Base-by-base conservation (phyloP, 35 echinoderm and acorn worm species). In the Eucidaris tribuloides region DNA sequence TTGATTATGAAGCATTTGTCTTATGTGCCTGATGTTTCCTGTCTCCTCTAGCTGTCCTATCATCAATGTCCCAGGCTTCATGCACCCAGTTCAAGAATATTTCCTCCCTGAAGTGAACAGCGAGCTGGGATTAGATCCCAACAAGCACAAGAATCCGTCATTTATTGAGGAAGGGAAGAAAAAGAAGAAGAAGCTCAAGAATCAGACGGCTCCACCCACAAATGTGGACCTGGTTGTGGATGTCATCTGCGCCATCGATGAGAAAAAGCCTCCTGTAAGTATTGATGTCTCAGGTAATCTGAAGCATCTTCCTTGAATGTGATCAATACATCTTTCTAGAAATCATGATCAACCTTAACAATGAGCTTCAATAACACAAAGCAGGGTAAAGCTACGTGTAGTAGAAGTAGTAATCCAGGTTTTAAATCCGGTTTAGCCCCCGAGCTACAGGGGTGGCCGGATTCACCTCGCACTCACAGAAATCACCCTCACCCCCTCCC, bases 41-140 rank as follows among this genome's bases (percentile, higher is more conserved):
- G 15, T 34, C 42, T 17, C 40, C 43, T 35, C 70, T 77, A 94
- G 92, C 60, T 94, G 92, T 62, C 92, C 92, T 40, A 85, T 87
- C 32, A 96, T 96, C 41, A 65, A 54, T 15, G 92, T 96, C 28
- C 82, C 82, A 46, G 92, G 92, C 28, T 71, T 89, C 15, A 96
- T 90, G 82, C 87, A 90, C 37, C 92, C 88, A 33, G 92, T 96
- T 11, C 71, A 86, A 37, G 92, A 96, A 70, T 86, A 65, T 78
- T 96, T 90, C 57, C 70, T 90, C n/a, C 76, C 82, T 32, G 92
- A 96, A 7, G 46, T 83, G 27, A 25, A 49, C 5, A 9, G 61
- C 18, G 57, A 85, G 71, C 82, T 83, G 31, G 68, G 19, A 34
- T 7, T 74, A 33, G 44, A 74, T 44, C 68, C 68, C 7, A 74